Base-by-base conservation (phyloP, 2,888 invertebrate species). In the Eurytoma adleriae region DNA sequence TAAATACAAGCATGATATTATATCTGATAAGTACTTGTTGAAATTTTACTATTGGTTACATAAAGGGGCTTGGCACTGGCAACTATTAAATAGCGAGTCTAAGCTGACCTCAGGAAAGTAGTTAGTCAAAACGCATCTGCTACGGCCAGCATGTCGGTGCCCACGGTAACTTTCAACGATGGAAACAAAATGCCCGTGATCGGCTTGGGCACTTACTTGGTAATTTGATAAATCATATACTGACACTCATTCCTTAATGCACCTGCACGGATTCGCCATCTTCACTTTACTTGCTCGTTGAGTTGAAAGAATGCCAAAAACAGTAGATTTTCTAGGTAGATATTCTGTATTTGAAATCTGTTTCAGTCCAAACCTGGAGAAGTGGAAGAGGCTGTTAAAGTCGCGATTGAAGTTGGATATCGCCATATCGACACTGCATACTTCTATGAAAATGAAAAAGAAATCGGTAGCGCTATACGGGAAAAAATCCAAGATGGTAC, bases 321-420 rank as follows among this genome's bases (percentile, higher is more conserved):
- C 48, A 3, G 40, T 66, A 14, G 27, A 2, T 20, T 18, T 20
- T n/a, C 13, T 59, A 64, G n/a, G n/a, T 57, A 16, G 16, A 3
- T 13, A 12, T 20, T 50, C 40, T 75, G 14, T 52, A 52, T 40
- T 1, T 7, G 10, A 20, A 64, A 20, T 27, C 2, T 1, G 56
- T 71, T 64, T 74, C 40, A 94, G 94, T 94, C 95, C 0, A 93
- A 93, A 79, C 93, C 93, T 0, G 95, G 95, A 27, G 94, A 95
- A 86, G 94, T 95, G 14, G 85, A 84, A 73, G 81, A 70, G 59
- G 90, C 92, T 0, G 89, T 93, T 0, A 85, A 89, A 1, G 85
- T 88, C 0, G 93, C 93, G 0, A 91, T 93, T 1, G 91, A 92
- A 24, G 27, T 90, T 0, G 93, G 93, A 0, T 93, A 93, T 84